Percentiles rank a stretch among this genome's conserved stretches.
These are phyloP conservation scores for Gryllus longicercus DNA, from an alignment of 2,888 invertebrate genomes.

Conservation along the genomic window DNA sequence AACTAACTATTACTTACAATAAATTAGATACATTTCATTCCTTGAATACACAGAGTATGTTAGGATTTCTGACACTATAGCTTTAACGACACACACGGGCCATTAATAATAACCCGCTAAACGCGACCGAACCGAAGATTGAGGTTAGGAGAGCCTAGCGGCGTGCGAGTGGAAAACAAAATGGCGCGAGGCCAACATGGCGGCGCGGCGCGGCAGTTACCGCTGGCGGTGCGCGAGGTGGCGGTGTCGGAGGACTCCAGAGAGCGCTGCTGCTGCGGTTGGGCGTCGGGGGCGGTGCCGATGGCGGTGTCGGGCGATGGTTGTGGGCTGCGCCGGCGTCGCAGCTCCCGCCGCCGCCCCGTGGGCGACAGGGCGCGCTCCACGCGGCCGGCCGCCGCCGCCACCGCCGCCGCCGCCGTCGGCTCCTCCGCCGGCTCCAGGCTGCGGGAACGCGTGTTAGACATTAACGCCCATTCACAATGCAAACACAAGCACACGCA, in stretches of 20 bases:
- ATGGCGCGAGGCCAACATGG: not conserved
- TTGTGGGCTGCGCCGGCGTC: constrained; percentile 22
- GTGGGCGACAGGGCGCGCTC: constrained; percentile 22
- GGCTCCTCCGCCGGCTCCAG: not conserved
- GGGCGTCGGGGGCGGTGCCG: not conserved
- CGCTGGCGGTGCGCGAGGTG: constrained; percentile 22
- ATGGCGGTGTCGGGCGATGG: not conserved
- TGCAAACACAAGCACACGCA: too few relatives aligned
- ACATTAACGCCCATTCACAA: too few relatives aligned
- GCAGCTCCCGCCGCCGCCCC: constrained; percentile 11
- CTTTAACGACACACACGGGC: too few relatives aligned
- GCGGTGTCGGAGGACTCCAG: constrained; percentile 27
- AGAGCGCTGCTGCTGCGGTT: not conserved
- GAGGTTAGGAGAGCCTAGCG: too few relatives aligned
- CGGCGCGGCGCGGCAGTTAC: constrained; percentile 11
- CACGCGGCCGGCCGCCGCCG: not conserved
- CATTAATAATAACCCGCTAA: too few relatives aligned
- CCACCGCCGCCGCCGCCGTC: not conserved
- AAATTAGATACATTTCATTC: too few relatives aligned
- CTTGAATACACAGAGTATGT: too few relatives aligned
- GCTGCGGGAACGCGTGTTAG: not conserved
- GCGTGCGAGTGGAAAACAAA: not conserved
- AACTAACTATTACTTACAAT: too few relatives aligned
- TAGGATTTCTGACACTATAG: too few relatives aligned
- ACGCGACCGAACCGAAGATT: too few relatives aligned